These are phyloP conservation scores for Lacerta viridis DNA, from an alignment of 2,797 vertebrate species.

Conservation along the genomic window DNA sequence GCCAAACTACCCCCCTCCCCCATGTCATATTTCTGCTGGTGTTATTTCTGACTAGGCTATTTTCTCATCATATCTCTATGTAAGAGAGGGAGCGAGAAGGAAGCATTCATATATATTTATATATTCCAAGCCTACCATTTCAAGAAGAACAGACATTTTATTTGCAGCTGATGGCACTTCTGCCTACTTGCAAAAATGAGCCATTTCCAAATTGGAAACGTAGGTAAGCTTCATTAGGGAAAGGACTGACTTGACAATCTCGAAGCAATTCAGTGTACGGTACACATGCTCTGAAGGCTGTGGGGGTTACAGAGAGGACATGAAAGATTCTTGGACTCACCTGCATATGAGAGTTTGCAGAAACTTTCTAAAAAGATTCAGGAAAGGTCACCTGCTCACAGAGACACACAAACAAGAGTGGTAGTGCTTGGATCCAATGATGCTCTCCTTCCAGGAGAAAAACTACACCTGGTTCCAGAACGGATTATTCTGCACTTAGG, in stretches of 20 bases:
- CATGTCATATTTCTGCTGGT: constrained; percentile 17
- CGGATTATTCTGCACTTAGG: not conserved
- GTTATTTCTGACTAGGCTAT: not conserved
- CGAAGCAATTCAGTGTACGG: constrained; percentile 5
- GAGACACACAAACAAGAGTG: not conserved
- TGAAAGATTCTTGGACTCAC: not conserved
- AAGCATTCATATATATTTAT: constrained; percentile 14
- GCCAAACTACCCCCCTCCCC: constrained; percentile 20
- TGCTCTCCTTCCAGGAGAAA: not conserved
- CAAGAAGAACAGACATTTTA: constrained; percentile 34
- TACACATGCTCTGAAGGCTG: not conserved
- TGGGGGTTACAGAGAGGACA: not conserved
- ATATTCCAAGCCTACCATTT: constrained; percentile 34
- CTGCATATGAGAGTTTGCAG: not conserved
- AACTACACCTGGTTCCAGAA: not conserved
- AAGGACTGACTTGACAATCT: constrained; percentile 33
- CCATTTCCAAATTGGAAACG: constrained; percentile 14
- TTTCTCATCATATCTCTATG: not conserved
- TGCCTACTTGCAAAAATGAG: constrained; percentile 1
- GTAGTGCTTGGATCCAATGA: too few relatives aligned
- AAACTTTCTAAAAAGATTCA: not conserved
- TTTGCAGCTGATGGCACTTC: constrained; percentile 21
- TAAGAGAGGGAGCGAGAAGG: not conserved
- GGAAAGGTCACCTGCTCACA: not conserved
- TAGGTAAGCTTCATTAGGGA: constrained; percentile 23